Base-by-base conservation (phyloP, 2,888 invertebrate genomes). In the Agriopis marginaria region DNA sequence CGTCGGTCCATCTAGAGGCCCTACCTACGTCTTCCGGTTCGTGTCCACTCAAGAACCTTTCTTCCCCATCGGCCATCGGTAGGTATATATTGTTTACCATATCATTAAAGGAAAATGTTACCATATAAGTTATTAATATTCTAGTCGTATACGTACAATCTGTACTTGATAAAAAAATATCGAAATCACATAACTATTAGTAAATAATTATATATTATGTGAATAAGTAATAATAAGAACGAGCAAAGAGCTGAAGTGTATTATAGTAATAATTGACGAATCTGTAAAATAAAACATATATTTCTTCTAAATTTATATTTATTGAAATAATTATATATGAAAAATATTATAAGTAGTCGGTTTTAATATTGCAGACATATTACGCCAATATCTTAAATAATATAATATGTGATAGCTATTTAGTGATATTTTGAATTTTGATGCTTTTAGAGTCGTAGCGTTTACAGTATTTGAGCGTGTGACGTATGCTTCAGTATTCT, bases 211-310 rank as follows among this genome's bases (percentile, higher is more conserved):
- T 56, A 39, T 51, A 62, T 61, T 55, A 56, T 66, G 42, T 53
- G 47, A 49, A 69, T 61, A 62, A 53, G 61, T 58, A 54, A 62
- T 75, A 79, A 77, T 32, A 32, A 80, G 76, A 79, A 79, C 77
- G 73, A 83, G 88, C 89, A 78, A 75, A 55, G 82, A 83, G 90
- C 87, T 84, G 63, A 82, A 85, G 92, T 92, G 92, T 93, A 92
- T 90, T 77, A 71, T 89, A 92, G 92, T 92, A 92, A 92, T 92
- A 93, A 92, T 79, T 61, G 74, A 60, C 45, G 71, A 82, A 78
- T 71, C 67, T 85, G 88, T 91, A 90, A 84, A 77, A 84, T 87
- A 86, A 71, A 79, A 75, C 58, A 68, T 76, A 77, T 77, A 77
- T 76, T 74, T 73, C 61, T 70, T 68, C 60, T 45, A 72, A 71